These are phyloP conservation scores for Agrenia bidenticulata DNA, from an alignment of 2,888 invertebrate genomes.

Conservation along the genomic window DNA sequence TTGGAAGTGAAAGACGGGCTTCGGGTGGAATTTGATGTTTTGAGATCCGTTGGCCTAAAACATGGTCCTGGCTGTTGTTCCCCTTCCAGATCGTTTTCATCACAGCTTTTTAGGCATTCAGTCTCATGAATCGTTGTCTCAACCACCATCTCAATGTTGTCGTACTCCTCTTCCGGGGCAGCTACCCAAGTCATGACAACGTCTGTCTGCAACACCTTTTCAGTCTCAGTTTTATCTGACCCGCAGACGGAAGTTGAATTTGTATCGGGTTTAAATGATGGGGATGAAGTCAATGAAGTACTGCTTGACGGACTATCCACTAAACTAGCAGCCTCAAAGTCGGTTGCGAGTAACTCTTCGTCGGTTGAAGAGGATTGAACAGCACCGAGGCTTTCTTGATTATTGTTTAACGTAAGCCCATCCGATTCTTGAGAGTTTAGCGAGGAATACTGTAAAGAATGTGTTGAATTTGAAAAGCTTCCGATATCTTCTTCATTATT, in stretches of 20 bases:
- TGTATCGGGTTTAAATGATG: too few relatives aligned
- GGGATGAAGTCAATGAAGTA: neutral
- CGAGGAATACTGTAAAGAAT: conserved; percentile 13
- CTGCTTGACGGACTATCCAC: neutral
- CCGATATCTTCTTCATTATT: conserved; percentile 6
- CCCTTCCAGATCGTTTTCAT: neutral
- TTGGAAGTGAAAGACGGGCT: conserved; percentile 7
- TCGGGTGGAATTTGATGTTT: conserved; percentile 25
- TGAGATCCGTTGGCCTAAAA: neutral
- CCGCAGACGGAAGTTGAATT: too few relatives aligned
- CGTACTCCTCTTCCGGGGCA: conserved; percentile 8
- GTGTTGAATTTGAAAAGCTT: neutral
- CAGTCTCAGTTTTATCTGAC: conserved; percentile 13
- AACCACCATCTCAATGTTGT: neutral
- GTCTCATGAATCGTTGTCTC: neutral
- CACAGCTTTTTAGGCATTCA: neutral
- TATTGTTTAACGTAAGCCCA: too few relatives aligned
- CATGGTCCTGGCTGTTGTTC: neutral
- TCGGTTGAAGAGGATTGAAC: too few relatives aligned
- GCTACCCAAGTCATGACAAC: neutral
- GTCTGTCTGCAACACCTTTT: conserved; percentile 6
- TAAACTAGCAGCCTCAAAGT: too few relatives aligned
- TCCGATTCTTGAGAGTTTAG: neutral
- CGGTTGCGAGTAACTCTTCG: too few relatives aligned
- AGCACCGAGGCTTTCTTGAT: too few relatives aligned